These are phyloP conservation scores for Schizaphis graminum DNA, from an alignment of 2,888 invertebrate genomes.

Conservation along the genomic window DNA sequence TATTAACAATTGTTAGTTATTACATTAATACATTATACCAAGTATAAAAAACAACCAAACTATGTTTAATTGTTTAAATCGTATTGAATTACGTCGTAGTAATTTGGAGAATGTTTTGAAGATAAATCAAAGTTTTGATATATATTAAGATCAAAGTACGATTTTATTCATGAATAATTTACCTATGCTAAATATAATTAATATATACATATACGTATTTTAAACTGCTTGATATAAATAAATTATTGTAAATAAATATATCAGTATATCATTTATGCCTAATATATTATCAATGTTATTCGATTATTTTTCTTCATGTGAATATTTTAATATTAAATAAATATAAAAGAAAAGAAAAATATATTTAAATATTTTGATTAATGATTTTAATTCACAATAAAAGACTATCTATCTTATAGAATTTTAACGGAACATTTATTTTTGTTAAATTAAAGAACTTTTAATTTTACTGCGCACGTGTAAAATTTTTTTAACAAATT, in stretches of 20 bases:
- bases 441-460: background rate
- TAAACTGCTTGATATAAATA: background rate
- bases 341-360: background rate
- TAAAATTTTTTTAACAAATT: no score
- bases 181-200: background rate
- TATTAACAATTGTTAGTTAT: background rate
- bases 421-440: background rate
- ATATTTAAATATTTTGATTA: background rate
- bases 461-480: background rate
- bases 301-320: background rate
- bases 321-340: background rate
- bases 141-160: conserved; percentile 30
- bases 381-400: background rate
- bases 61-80: background rate
- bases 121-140: background rate
- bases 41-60: background rate
- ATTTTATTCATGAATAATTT: background rate
- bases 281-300: background rate
- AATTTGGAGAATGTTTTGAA: conserved; percentile 4
- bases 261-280: background rate
- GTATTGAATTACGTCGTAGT: background rate
- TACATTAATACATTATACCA: background rate
- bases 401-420: background rate
- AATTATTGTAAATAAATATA: background rate
- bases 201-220: background rate